Conservation (phyloP, 2,888 invertebrate species). For the Exocentrus adspersus region DNA sequence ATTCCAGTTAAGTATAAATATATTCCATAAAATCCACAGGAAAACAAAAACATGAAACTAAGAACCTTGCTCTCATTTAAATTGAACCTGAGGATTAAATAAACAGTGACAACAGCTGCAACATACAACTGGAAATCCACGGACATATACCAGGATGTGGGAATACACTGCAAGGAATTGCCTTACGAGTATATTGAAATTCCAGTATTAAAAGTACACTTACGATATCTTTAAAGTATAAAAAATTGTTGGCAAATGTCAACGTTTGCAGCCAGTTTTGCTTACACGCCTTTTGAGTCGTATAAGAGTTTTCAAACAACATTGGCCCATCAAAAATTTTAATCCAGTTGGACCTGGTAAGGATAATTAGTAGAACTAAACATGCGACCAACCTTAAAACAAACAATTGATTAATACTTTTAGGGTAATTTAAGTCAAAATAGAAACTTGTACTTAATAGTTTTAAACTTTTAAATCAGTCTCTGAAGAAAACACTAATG, state of each 20-base stretch:
- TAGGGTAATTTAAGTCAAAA: neutral
- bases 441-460: too few relatives aligned
- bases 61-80: slow-evolving; percentile 3
- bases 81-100: slow-evolving; percentile 27
- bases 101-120: slow-evolving; percentile 5
- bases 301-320: neutral
- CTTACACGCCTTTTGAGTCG: slow-evolving; percentile 7
- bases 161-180: slow-evolving; percentile 28
- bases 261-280: slow-evolving; percentile 18
- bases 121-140: slow-evolving; percentile 33
- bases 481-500: neutral
- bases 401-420: neutral
- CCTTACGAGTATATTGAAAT: neutral
- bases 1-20: neutral
- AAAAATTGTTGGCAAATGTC: slow-evolving; percentile 21
- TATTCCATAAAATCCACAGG: neutral
- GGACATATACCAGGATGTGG: slow-evolving; percentile 29
- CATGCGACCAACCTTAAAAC: neutral
- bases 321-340: slow-evolving; percentile 12
- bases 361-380: neutral
- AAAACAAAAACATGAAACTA: neutral
- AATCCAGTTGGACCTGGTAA: neutral
- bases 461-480: too few relatives aligned
- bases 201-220: neutral
- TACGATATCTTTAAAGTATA: slow-evolving; percentile 23